phyloP scores from a whole-genome alignment of 2,797 vertebrate genomes.

The Ataeniobius toweri region DNA sequence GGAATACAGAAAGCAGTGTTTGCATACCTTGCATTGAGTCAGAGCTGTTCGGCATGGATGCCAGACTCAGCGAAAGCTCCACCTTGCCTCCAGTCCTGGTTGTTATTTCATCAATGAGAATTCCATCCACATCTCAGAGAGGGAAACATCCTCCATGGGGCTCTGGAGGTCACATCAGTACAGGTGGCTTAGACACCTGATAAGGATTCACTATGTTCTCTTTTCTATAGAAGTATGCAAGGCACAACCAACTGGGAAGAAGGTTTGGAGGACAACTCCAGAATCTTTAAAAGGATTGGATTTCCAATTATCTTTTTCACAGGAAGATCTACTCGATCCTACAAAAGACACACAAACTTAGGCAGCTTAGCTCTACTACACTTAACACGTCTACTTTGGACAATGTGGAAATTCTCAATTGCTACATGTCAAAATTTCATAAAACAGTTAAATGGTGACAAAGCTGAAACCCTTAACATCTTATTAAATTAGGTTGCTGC shows the following conservation, averaged over 20 bases:
- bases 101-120: neutral
- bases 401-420: neutral
- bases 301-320: neutral
- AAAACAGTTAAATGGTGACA: slow-evolving; percentile 42
- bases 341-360: neutral
- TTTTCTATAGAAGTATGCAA: neutral
- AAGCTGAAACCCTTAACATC: slow-evolving; percentile 36
- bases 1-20: neutral
- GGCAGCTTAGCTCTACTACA: neutral
- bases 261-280: neutral
- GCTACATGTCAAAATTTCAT: slow-evolving; percentile 15
- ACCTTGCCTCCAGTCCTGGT: neutral
- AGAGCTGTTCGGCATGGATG: neutral
- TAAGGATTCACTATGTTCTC: slow-evolving; percentile 5
- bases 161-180: neutral
- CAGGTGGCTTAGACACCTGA: slow-evolving; percentile 2
- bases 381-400: neutral
- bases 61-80: neutral
- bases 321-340: neutral
- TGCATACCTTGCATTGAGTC: neutral
- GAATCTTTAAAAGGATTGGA: neutral
- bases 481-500: slow-evolving; percentile 45
- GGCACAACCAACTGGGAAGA: neutral
- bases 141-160: neutral
- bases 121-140: neutral